Evolutionary conservation across 2,888 invertebrate species (phyloP).

Genomic region (Heliconius erato): DNA sequence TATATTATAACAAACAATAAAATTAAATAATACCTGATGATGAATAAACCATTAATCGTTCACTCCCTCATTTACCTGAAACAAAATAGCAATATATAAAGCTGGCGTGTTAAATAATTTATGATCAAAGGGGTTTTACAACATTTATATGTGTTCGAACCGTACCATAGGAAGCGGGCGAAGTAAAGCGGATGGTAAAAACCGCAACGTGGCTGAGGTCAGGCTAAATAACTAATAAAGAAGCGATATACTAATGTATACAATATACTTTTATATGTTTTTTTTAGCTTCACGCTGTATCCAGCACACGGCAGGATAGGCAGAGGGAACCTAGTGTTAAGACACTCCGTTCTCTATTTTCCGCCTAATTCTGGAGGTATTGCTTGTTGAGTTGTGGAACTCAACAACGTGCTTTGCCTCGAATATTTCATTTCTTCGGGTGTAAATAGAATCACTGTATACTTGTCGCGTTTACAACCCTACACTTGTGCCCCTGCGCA

Average conservation of each 20-base stretch:
- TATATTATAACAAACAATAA: background rate
- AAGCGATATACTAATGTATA: background rate
- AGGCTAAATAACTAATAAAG: constrained; percentile 24
- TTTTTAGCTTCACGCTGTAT: too few relatives aligned
- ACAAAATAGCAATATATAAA: constrained; percentile 26
- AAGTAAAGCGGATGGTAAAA: constrained; percentile 22
- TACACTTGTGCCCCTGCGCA: too few relatives aligned
- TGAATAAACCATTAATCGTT: background rate
- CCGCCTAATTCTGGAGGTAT: too few relatives aligned
- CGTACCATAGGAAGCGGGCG: constrained; percentile 1
- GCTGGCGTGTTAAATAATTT: constrained; percentile 25
- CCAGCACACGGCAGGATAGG: too few relatives aligned
- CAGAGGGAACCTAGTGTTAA: too few relatives aligned
- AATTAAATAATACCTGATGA: constrained; percentile 13
- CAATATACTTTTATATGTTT: background rate
- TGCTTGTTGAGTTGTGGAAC: too few relatives aligned
- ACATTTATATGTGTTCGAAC: constrained; percentile 21
- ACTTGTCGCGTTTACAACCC: too few relatives aligned
- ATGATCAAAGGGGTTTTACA: constrained; percentile 24
- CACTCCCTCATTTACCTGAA: constrained; percentile 29
- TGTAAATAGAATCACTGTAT: too few relatives aligned
- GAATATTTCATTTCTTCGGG: too few relatives aligned
- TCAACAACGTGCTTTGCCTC: too few relatives aligned
- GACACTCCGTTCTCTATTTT: too few relatives aligned
- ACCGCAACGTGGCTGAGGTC: constrained; percentile 20